These are phyloP conservation scores for Grantiella picta DNA, from an alignment of 2,113 vertebrate species.

Conservation along the genomic window DNA sequence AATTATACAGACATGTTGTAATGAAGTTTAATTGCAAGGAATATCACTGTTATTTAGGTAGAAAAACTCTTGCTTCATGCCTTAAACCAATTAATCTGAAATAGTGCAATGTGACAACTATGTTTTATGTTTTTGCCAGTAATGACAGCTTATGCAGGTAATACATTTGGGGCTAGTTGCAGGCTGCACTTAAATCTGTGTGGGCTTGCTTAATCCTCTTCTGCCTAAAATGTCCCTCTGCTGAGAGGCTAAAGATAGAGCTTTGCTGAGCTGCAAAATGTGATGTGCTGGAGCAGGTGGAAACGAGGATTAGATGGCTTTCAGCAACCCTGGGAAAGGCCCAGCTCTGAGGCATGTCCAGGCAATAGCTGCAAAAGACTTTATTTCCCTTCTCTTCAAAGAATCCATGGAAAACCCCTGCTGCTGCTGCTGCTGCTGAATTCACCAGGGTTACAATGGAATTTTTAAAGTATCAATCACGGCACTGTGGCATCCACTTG, in stretches of 20 bases:
- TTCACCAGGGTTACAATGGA: neutral
- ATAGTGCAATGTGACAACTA: neutral
- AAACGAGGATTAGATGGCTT: conserved; percentile 9
- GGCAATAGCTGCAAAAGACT: neutral
- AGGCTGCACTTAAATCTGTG: neutral
- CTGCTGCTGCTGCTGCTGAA: neutral
- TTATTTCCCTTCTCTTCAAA: neutral
- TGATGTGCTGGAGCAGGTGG: neutral
- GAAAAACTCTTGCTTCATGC: conserved; percentile 21
- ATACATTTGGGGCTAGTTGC: neutral
- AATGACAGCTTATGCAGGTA: neutral
- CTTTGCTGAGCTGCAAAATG: neutral
- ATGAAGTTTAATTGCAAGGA: conserved; percentile 19
- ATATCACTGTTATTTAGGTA: conserved; percentile 20
- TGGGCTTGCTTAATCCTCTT: conserved; percentile 14
- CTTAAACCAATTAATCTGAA: conserved; percentile 38
- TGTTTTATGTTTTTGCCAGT: neutral
- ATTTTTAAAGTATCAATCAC: neutral
- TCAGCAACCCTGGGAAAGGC: neutral
- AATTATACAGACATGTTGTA: neutral
- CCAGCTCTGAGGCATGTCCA: neutral
- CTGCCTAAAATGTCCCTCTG: neutral
- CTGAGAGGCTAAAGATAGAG: conserved; percentile 35
- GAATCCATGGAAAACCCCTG: neutral
- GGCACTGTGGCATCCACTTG: neutral